A percentile compares a stretch with the other conserved stretches of the same genome.
Conservation (phyloP, 2,797 vertebrate species). For the Uromys caudimaculatus region DNA sequence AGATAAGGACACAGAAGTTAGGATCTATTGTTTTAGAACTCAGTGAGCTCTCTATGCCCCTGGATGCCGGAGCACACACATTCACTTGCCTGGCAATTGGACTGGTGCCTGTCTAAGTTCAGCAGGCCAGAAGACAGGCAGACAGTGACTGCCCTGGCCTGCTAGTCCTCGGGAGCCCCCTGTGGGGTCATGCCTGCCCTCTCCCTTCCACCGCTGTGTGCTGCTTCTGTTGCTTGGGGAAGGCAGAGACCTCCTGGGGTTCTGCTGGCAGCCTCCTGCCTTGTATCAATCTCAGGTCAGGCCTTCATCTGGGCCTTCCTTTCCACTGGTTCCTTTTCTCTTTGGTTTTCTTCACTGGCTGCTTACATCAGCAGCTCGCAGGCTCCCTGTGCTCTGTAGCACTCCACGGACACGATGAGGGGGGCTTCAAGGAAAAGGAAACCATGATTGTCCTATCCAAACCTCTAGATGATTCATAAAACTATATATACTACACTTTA, state of each 20-base stretch:
- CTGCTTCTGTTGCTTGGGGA: not conserved
- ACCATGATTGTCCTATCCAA: not conserved
- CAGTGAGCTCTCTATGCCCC: not conserved
- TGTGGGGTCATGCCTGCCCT: rapidly evolving
- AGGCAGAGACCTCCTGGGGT: not conserved
- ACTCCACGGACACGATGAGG: not conserved
- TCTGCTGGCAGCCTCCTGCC: not conserved
- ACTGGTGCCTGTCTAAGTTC: not conserved
- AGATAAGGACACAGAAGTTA: not conserved
- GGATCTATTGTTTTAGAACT: not conserved
- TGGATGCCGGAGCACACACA: not conserved
- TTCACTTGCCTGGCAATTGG: not conserved
- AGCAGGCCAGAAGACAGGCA: not conserved
- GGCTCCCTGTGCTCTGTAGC: not conserved
- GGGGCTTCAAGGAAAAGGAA: not conserved
- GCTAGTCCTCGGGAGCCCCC: too few species aligned
- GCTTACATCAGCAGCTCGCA: not conserved
- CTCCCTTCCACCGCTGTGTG: not conserved
- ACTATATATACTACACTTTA: not conserved
- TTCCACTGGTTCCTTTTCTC: not conserved
- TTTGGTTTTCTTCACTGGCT: not conserved
- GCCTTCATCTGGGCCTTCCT: not conserved
- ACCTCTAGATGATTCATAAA: not conserved
- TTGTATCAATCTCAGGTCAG: not conserved
- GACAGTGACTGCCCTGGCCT: not conserved